Conservation (phyloP, 1,140 invertebrate genomes). For the Leptoteleia sp. region DNA sequence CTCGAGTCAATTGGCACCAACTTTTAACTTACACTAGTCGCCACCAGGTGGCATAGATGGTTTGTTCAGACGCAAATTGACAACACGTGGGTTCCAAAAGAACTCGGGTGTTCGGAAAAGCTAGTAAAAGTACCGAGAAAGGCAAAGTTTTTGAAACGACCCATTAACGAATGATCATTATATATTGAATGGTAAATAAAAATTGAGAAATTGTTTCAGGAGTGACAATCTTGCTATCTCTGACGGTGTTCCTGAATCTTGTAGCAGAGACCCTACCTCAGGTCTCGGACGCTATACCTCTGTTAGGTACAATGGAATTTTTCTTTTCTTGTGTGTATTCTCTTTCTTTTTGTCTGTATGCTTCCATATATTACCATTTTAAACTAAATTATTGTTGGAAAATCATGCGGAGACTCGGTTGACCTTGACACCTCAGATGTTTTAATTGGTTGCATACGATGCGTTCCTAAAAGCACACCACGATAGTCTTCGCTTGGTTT, state of each 20-base stretch:
- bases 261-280: slow-evolving; percentile 97
- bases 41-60: too few relatives aligned
- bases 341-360: slow-evolving; percentile 41
- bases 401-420: slow-evolving; percentile 26
- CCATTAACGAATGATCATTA: not conserved
- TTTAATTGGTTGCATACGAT: too few relatives aligned
- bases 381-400: slow-evolving; percentile 9
- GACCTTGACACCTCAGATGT: too few relatives aligned
- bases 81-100: too few relatives aligned
- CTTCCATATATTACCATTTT: slow-evolving; percentile 26
- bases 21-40: too few relatives aligned
- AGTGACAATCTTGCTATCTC: slow-evolving; percentile 99
- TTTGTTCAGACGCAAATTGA: too few relatives aligned
- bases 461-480: too few relatives aligned
- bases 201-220: slow-evolving; percentile 89
- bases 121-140: too few relatives aligned
- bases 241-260: slow-evolving; percentile 99
- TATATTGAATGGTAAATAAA: slow-evolving; percentile 40
- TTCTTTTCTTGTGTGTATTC: slow-evolving; percentile 59
- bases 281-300: slow-evolving; percentile 96
- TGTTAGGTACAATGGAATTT: slow-evolving; percentile 89
- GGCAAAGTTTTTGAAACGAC: not conserved
- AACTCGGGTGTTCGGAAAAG: too few relatives aligned
- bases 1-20: too few relatives aligned
- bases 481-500: not conserved